A percentile compares a stretch with the other conserved stretches of the same genome.
These are phyloP conservation scores for Drosophila elegans DNA, from an alignment of 1,140 invertebrate species.

Conservation along the genomic window DNA sequence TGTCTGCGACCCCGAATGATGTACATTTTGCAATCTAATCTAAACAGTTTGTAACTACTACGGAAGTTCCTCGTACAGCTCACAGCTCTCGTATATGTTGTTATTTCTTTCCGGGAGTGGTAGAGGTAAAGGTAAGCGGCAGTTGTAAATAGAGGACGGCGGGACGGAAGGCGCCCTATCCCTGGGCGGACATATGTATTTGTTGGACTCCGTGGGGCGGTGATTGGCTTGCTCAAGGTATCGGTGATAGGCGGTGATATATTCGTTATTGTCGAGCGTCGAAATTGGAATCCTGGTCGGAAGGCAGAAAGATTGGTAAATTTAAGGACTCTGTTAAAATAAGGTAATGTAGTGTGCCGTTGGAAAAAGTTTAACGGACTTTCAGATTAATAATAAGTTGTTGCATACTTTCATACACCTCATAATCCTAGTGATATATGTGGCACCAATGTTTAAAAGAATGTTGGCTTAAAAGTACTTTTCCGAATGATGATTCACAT, in stretches of 20 bases:
- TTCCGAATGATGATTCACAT: no score
- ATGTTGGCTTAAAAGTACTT: no score
- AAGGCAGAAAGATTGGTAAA: no score
- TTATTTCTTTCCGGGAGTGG: conserved; percentile 14
- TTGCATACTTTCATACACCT: no score
- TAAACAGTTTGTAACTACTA: neutral
- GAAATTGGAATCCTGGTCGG: neutral
- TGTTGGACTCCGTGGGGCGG: conserved; percentile 45
- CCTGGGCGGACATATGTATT: conserved; percentile 53
- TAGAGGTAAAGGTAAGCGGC: neutral
- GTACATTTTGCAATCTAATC: no score
- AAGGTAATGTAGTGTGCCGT: no score
- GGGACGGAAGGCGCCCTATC: conserved; percentile 60
- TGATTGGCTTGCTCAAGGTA: conserved; percentile 46
- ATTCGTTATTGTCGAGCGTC: conserved; percentile 39
- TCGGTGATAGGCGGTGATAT: conserved; percentile 51
- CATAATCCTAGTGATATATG: no score
- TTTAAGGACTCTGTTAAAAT: no score
- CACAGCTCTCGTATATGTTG: conserved; percentile 43
- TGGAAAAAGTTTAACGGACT: no score
- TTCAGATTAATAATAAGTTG: no score
- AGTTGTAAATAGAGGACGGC: conserved; percentile 2
- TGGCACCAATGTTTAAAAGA: no score
- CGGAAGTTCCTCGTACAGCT: conserved; percentile 44
- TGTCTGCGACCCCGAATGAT: no score